These are phyloP conservation scores for Kryptopterus vitreolus DNA, from an alignment of 2,797 vertebrate genomes.

Conservation along the genomic window DNA sequence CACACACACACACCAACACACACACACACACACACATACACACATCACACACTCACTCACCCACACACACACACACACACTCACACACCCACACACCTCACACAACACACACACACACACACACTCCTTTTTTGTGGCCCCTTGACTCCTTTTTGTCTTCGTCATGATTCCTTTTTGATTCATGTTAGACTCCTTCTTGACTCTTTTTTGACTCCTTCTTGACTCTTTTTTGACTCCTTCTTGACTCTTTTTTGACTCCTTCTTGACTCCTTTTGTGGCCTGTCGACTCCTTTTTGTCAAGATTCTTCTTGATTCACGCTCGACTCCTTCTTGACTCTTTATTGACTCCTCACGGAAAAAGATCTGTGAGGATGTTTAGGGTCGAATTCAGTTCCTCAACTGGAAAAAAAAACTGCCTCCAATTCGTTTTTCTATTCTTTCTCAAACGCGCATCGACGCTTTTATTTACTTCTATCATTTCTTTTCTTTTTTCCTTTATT, in stretches of 20 bases:
- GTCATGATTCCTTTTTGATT: neutral
- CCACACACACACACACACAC: too few species aligned
- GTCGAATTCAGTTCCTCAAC: too few species aligned
- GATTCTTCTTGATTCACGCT: neutral
- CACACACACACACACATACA: slow-evolving; percentile 14
- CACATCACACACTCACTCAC: too few species aligned
- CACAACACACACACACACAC: too few species aligned
- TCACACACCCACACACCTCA: too few species aligned
- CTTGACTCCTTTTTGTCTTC: neutral
- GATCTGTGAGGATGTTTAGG: too few species aligned
- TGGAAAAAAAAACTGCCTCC: too few species aligned
- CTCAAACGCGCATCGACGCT: too few species aligned
- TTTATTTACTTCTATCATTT: too few species aligned
- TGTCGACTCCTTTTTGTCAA: neutral
- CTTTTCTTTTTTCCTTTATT: neutral
- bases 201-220: neutral
- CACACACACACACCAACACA: slow-evolving; percentile 5
- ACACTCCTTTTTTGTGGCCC: neutral
- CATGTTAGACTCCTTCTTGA: neutral
- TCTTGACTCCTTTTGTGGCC: neutral
- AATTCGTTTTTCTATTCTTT: too few species aligned
- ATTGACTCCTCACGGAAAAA: neutral
- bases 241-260: neutral
- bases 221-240: neutral
- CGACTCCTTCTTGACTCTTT: neutral